phyloP scores from a whole-genome alignment of 35 echinoderm and acorn worm species.

The Eucidaris tribuloides region DNA sequence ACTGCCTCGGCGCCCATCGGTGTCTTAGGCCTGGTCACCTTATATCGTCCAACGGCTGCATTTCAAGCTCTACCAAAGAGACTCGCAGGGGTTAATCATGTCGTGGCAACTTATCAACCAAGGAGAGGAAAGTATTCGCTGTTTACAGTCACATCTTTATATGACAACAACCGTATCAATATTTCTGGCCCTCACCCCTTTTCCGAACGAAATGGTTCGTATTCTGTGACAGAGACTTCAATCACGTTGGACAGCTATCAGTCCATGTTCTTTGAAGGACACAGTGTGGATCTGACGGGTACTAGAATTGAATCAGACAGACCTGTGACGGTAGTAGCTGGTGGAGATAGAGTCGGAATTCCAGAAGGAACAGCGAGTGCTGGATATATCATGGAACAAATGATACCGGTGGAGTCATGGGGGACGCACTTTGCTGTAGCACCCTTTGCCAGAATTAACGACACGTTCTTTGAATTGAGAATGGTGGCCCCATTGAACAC shows the following conservation, averaged over 20 bases:
- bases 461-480: neutral
- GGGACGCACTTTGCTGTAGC: constrained; percentile 1
- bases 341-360: neutral
- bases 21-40: neutral
- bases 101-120: neutral
- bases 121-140: neutral
- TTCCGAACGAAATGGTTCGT: neutral
- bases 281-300: neutral
- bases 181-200: neutral
- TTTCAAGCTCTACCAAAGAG: neutral
- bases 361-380: neutral
- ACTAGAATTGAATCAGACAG: neutral
- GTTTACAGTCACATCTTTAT: neutral
- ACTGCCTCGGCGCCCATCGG: neutral
- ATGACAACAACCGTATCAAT: neutral
- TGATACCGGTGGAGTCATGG: neutral
- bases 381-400: constrained; percentile 10
- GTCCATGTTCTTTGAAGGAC: neutral
- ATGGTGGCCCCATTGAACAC: neutral
- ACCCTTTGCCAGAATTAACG: neutral
- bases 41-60: neutral
- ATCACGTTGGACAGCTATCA: neutral
- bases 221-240: neutral
- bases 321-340: neutral
- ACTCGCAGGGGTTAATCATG: neutral